Evolutionary conservation across 2,888 invertebrate species (phyloP), one percentile per base, ranked within the genome.

Genomic region (Drosophila dives): DNA sequence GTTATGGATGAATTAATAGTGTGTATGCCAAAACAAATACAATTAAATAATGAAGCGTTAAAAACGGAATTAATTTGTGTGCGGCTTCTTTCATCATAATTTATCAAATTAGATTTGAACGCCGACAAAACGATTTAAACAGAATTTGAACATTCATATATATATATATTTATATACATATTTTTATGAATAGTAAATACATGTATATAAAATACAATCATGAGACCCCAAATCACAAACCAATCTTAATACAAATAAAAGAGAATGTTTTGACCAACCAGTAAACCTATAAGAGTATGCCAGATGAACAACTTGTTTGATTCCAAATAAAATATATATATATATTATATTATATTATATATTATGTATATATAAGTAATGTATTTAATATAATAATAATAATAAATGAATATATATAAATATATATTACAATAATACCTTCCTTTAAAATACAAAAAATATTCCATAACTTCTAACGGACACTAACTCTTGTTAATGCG

Each of bases 11-110:
- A 80, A 76, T 72, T 80, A 75, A 76, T 82, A 81, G 80, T 67
- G 66, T 80, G 72, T 74, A 78, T 81, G 82, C 89, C 75, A 77
- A 83, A 83, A 89, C 89, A 83, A 83, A 83, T 89, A 83, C 83
- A 83, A 89, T 83, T 83, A 83, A 83, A 83, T 77, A 89, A 80
- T 80, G 80, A 80, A 80, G 80, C 80, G 89, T 83, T 89, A 86
- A 88, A 83, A 86, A 72, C 71, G 72, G 75, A 86, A 89, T 89
- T 86, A 86, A 83, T 80, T 75, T 80, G 54, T 67, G 76, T 70
- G 83, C 80, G 80, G 80, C 76, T 58, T 75, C 76, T 80, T 80
- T 80, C 76, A 80, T 80, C 76, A 67, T 80, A 72, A 72, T 80
- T 68, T 82, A 82, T 81, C 64, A 69, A 83, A 80, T 75, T 77